A percentile compares a stretch with the other conserved stretches of the same genome.
These are phyloP conservation scores for Dipodomys ordii DNA, from an alignment of 2,113 vertebrate genomes.

Conservation along the genomic window DNA sequence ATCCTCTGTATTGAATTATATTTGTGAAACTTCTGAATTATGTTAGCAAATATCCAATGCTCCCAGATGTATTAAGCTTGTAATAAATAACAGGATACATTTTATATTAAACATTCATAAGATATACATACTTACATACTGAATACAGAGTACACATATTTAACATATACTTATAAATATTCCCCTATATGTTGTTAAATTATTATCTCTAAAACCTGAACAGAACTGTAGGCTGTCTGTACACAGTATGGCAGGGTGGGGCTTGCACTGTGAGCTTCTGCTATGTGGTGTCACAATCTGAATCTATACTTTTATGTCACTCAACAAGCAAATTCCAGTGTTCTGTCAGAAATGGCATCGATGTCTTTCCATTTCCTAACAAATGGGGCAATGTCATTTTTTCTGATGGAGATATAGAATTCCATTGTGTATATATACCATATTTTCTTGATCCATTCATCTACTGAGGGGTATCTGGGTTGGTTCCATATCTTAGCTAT, in stretches of 20 bases:
- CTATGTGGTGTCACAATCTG: not conserved
- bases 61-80: not conserved
- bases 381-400: too few relatives aligned
- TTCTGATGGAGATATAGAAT: too few relatives aligned
- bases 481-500: too few relatives aligned
- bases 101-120: not conserved
- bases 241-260: not conserved
- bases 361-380: not conserved
- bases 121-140: not conserved
- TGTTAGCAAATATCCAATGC: not conserved
- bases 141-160: not conserved
- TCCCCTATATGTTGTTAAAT: rapidly evolving
- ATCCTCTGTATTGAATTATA: not conserved
- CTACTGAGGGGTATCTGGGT: too few relatives aligned
- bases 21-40: not conserved
- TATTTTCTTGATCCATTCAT: too few relatives aligned
- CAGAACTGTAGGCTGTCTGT: not conserved
- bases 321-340: not conserved
- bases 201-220: not conserved
- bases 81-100: not conserved
- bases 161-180: not conserved
- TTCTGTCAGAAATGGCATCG: not conserved
- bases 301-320: not conserved
- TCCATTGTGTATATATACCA: too few relatives aligned
- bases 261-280: not conserved